Percentiles rank a stretch among this genome's conserved stretches.
These are phyloP conservation scores for Drosophila nigromelanica DNA, from an alignment of 1,140 invertebrate species.

Conservation along the genomic window DNA sequence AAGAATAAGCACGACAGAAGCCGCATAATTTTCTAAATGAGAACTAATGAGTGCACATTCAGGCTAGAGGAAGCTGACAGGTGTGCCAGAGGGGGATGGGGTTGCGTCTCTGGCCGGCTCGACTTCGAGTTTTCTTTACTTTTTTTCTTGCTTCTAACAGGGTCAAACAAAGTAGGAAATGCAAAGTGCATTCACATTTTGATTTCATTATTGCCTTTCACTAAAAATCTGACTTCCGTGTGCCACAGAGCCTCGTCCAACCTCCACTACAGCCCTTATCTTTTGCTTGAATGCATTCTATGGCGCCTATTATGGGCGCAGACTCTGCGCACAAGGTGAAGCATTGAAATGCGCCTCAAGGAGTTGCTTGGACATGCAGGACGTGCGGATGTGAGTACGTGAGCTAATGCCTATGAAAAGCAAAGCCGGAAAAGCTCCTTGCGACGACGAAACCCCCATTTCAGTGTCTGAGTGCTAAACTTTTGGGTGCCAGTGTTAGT, in stretches of 20 bases:
- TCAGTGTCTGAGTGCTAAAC: slow-evolving; percentile 49
- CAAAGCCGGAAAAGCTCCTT: slow-evolving; percentile 8
- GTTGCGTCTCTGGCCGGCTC: slow-evolving; percentile 16
- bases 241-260: slow-evolving; percentile 49
- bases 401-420: slow-evolving; percentile 37
- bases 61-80: slow-evolving; percentile 27
- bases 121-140: not conserved
- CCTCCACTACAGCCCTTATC: slow-evolving; percentile 14
- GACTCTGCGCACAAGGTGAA: slow-evolving; percentile 50
- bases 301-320: slow-evolving; percentile 39
- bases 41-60: slow-evolving; percentile 65
- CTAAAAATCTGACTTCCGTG: slow-evolving; percentile 65
- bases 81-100: not conserved
- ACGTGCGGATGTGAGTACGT: slow-evolving; percentile 3
- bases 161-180: slow-evolving; percentile 79
- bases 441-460: slow-evolving; percentile 32
- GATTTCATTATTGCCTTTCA: slow-evolving; percentile 77
- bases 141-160: slow-evolving; percentile 42
- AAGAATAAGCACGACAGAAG: slow-evolving; percentile 5
- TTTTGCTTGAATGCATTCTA: slow-evolving; percentile 25
- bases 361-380: slow-evolving; percentile 20
- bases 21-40: slow-evolving; percentile 50
- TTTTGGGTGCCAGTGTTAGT: slow-evolving; percentile 45
- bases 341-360: slow-evolving; percentile 61
- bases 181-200: slow-evolving; percentile 82